Base-by-base conservation (phyloP, 1,140 invertebrate genomes). In the Harlomillsia oculata region DNA sequence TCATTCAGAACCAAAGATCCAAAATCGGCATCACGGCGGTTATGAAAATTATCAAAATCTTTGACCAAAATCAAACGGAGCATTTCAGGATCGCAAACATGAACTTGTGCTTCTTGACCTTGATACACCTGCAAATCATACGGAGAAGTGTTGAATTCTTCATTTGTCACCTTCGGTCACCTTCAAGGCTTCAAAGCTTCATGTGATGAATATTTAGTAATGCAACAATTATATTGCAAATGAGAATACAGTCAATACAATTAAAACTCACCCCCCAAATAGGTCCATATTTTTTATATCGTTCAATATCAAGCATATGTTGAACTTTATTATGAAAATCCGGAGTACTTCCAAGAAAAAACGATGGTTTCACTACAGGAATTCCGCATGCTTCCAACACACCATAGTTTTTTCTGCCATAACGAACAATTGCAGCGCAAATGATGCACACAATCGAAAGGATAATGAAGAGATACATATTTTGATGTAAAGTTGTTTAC, bases 81-180 rank as follows among this genome's bases (percentile, higher is more conserved):
- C 16, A 79, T 61, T 56, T 72, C 72, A 18, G 71, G 71, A 64
- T 75, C 72, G 1, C 30, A 23, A 23, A 61, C n/a, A 30, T 51
- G 25, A 16, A 61, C 11, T 48, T 61, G 53, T 21, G 59, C 40
- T 29, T 40, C 30, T 40, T 53, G 20, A 13, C 59, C 59, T 48
- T 48, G 28, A 20, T 48, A 48, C 5, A 48, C 28, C 45, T 48
- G 9, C 4, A 46, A n/a, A n/a, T n/a, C n/a, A n/a, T n/a, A n/a
- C n/a, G n/a, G n/a, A n/a, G n/a, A n/a, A n/a, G n/a, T n/a, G n/a
- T n/a, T n/a, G n/a, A n/a, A n/a, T n/a, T n/a, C n/a, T n/a, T n/a
- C n/a, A n/a, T n/a, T 5, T 43, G 21, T 34, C 32, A 34, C 32
- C 8, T 8, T 34, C 8, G 9, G 13, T 25, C 25, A 14, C 25